Evolutionary conservation across 2,888 invertebrate genomes (phyloP).

Genomic region (Caenorhabditis sinica): DNA sequence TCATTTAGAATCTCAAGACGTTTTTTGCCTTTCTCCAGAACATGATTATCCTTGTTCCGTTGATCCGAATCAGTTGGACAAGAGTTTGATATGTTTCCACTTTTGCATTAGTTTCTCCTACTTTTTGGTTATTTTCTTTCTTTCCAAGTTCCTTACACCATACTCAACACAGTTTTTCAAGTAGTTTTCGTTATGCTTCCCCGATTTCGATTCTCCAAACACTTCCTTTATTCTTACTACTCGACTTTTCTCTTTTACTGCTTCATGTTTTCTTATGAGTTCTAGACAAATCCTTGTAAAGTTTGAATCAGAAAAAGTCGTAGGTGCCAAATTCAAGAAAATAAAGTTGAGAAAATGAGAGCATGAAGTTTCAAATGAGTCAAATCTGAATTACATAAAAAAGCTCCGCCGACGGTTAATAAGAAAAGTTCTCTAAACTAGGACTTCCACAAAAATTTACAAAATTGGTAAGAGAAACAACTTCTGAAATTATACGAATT

Average conservation of each 20-base stretch:
- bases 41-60: slow-evolving; percentile 14
- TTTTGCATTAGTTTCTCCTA: not conserved
- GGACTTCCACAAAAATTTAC: too few species aligned
- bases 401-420: too few species aligned
- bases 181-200: slow-evolving; percentile 28
- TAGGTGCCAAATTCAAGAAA: too few species aligned
- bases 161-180: slow-evolving; percentile 46
- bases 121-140: slow-evolving; percentile 2
- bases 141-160: slow-evolving; percentile 16
- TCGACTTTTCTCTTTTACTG: not conserved
- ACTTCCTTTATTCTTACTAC: slow-evolving; percentile 1
- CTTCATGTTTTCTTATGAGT: not conserved
- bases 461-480: too few species aligned
- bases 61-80: not conserved
- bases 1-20: slow-evolving; percentile 2
- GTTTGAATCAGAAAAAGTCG: too few species aligned
- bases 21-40: not conserved
- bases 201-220: not conserved
- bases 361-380: too few species aligned
- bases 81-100: not conserved
- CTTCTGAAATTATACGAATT: too few species aligned
- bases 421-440: too few species aligned
- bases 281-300: not conserved
- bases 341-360: too few species aligned
- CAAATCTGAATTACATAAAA: too few species aligned